Conservation (phyloP, 2,113 vertebrate species). For the Scomber colias region DNA sequence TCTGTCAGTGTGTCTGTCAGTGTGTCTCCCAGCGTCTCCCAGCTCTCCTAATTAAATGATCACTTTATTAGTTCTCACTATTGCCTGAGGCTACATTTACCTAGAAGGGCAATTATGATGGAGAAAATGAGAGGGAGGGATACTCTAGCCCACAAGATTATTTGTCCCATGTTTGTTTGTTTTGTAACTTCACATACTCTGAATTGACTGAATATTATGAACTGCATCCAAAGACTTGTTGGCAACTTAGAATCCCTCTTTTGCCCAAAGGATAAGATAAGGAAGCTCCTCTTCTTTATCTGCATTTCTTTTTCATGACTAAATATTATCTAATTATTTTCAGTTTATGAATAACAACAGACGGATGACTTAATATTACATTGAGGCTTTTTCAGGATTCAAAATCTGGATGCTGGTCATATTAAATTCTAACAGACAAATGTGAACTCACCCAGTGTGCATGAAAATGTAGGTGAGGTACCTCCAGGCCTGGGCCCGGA, state of each 20-base stretch:
- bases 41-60: conserved; percentile 66
- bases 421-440: background rate
- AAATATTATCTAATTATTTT: conserved; percentile 2
- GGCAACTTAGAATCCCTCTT: background rate
- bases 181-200: conserved; percentile 17
- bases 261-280: background rate
- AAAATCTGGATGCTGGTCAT: background rate
- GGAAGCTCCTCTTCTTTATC: conserved; percentile 9
- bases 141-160: conserved; percentile 4
- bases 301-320: background rate
- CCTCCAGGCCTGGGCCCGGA: conserved; percentile 94
- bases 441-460: conserved; percentile 94
- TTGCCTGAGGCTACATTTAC: conserved; percentile 62
- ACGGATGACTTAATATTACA: conserved; percentile 4
- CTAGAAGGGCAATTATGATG: conserved; percentile 60
- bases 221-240: conserved; percentile 7
- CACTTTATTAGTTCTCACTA: conserved; percentile 64
- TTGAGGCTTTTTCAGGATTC: background rate
- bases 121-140: background rate
- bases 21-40: conserved; percentile 3
- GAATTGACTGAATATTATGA: conserved; percentile 5
- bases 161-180: conserved; percentile 9
- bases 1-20: background rate
- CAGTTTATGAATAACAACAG: background rate
- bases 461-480: conserved; percentile 98